Percentiles rank a stretch among this genome's conserved stretches.
These are phyloP conservation scores for Scolopax mira DNA, from an alignment of 2,113 vertebrate species.

Conservation along the genomic window DNA sequence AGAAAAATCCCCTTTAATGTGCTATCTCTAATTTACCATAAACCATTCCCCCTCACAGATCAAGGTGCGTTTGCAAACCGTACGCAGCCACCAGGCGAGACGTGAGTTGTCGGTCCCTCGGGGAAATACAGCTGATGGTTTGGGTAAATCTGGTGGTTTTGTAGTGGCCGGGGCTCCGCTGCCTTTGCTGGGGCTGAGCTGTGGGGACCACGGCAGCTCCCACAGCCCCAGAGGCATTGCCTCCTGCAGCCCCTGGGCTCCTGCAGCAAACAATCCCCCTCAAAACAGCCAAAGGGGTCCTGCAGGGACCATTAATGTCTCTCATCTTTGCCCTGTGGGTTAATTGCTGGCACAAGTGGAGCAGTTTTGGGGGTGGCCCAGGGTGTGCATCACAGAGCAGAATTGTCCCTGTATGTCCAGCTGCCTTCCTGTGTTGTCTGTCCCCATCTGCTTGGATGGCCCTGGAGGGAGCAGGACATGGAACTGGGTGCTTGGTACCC, in stretches of 20 bases:
- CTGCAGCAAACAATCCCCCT: accelerated
- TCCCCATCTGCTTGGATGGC: accelerated
- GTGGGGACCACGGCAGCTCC: background rate
- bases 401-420: accelerated
- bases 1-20: background rate
- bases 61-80: accelerated
- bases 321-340: accelerated
- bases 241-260: accelerated
- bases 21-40: accelerated
- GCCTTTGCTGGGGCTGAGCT: background rate
- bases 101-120: background rate
- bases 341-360: background rate
- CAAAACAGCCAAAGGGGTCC: background rate
- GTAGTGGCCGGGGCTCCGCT: background rate
- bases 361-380: background rate
- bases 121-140: background rate
- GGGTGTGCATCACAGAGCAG: background rate
- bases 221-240: background rate
- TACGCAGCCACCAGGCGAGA: accelerated
- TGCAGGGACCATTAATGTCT: accelerated
- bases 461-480: background rate
- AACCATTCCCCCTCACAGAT: background rate
- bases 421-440: accelerated
- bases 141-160: background rate
- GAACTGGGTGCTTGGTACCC: accelerated